Conservation (phyloP, 2,888 invertebrate genomes). For the Nebria brevicollis region DNA sequence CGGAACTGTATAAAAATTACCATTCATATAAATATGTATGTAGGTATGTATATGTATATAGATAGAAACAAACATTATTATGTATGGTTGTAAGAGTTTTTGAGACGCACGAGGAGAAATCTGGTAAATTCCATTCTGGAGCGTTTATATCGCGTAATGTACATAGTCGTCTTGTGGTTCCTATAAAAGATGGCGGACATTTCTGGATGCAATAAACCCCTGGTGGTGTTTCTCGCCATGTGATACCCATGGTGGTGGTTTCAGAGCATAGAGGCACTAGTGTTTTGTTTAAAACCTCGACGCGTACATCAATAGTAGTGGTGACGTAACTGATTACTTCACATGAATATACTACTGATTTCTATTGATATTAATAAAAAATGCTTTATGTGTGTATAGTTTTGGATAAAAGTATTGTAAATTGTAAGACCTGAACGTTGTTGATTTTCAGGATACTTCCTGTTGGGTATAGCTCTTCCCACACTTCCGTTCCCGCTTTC, state of each 20-base stretch:
- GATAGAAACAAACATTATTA: conserved; percentile 66
- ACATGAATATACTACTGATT: conserved; percentile 81
- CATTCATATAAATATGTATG: too few relatives aligned
- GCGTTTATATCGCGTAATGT: conserved; percentile 70
- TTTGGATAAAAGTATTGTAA: neutral
- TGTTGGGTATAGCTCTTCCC: conserved; percentile 86
- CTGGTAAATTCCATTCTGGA: conserved; percentile 79
- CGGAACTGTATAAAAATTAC: conserved; percentile 62
- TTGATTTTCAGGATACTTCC: conserved; percentile 84
- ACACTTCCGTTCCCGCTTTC: conserved; percentile 79
- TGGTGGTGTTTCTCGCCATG: conserved; percentile 77
- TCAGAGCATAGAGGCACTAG: conserved; percentile 68
- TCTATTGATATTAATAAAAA: conserved; percentile 62
- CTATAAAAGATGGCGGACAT: conserved; percentile 57
- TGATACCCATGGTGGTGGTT: conserved; percentile 63
- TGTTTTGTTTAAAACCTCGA: conserved; percentile 71
- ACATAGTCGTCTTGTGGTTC: conserved; percentile 67
- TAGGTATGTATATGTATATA: too few relatives aligned
- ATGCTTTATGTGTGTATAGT: too few relatives aligned
- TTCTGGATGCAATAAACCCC: conserved; percentile 59
- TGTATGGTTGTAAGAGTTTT: conserved; percentile 72
- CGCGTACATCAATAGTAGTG: conserved; percentile 72
- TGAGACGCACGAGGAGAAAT: conserved; percentile 79
- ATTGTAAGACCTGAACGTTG: conserved; percentile 73
- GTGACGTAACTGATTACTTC: conserved; percentile 66